A percentile compares a stretch with the other conserved stretches of the same genome.
Conservation (phyloP, 1,140 invertebrate species). For the Berghia stephanieae region DNA sequence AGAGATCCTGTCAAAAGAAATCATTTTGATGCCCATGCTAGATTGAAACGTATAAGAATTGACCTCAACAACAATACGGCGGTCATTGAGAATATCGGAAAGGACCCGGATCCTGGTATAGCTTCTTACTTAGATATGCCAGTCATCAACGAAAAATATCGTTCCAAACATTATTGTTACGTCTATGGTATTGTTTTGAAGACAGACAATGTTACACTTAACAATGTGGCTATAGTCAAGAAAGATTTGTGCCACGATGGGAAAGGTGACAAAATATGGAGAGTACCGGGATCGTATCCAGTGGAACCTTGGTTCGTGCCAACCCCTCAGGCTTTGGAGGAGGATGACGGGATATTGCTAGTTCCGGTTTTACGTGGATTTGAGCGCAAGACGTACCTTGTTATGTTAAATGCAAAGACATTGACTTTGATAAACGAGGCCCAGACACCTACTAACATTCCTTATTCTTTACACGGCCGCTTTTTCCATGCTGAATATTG, state of each 20-base stretch:
- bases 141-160: slow-evolving; percentile 54
- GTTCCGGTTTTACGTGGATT: slow-evolving; percentile 48
- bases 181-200: slow-evolving; percentile 55
- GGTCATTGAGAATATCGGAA: neutral
- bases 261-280: slow-evolving; percentile 42
- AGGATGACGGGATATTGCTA: slow-evolving; percentile 57
- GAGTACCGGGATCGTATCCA: slow-evolving; percentile 44
- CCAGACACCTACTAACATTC: slow-evolving; percentile 47
- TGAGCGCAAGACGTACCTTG: slow-evolving; percentile 43
- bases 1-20: slow-evolving; percentile 38
- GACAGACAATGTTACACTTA: slow-evolving; percentile 41
- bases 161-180: slow-evolving; percentile 50
- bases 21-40: slow-evolving; percentile 32
- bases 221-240: slow-evolving; percentile 52
- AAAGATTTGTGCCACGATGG: slow-evolving; percentile 57
- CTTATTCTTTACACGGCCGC: slow-evolving; percentile 55
- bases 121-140: slow-evolving; percentile 51
- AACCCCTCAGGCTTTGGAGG: slow-evolving; percentile 33
- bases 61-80: slow-evolving; percentile 34
- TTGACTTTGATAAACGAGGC: slow-evolving; percentile 44
- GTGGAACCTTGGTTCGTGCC: slow-evolving; percentile 54
- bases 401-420: slow-evolving; percentile 48
- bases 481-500: too few relatives aligned
- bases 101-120: slow-evolving; percentile 24
- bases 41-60: slow-evolving; percentile 44